Evolutionary conservation across 2,113 vertebrate species (phyloP).

Genomic region (Poeciliopsis occidentalis): DNA sequence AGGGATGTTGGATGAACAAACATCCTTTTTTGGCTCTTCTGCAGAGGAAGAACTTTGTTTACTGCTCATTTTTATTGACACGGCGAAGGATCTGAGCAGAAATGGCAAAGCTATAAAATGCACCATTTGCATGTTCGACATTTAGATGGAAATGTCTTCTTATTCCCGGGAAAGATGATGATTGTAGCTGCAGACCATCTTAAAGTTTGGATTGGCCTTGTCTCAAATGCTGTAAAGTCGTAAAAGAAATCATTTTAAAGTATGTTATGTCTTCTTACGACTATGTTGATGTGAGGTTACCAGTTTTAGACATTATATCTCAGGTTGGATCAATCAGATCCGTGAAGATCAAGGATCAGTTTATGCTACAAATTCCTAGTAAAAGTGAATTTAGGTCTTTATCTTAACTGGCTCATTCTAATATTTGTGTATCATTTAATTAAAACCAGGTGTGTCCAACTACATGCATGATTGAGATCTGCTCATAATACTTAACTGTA

Average conservation of each 20-base stretch:
- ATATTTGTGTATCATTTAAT: no score
- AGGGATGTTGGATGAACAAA: background rate
- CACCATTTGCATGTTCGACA: background rate
- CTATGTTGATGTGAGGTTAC: background rate
- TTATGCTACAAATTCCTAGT: background rate
- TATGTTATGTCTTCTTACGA: background rate
- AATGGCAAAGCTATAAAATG: background rate
- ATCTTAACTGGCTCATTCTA: no score
- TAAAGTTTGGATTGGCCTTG: no score
- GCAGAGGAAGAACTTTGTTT: background rate
- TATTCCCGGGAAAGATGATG: background rate
- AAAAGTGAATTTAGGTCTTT: no score
- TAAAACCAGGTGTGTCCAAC: background rate
- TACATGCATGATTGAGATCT: background rate
- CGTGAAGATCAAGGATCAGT: background rate
- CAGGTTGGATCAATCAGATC: no score
- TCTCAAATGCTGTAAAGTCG: no score
- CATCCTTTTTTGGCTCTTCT: constrained; percentile 1
- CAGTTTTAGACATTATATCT: background rate
- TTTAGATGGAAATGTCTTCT: background rate
- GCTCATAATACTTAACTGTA: background rate
- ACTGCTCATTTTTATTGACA: background rate
- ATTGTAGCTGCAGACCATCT: no score
- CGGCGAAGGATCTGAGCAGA: background rate
- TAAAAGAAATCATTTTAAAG: background rate